Evolutionary conservation across 2,888 invertebrate species (phyloP), one percentile per base, ranked within the genome.

Genomic region (Oligia strigilis): DNA sequence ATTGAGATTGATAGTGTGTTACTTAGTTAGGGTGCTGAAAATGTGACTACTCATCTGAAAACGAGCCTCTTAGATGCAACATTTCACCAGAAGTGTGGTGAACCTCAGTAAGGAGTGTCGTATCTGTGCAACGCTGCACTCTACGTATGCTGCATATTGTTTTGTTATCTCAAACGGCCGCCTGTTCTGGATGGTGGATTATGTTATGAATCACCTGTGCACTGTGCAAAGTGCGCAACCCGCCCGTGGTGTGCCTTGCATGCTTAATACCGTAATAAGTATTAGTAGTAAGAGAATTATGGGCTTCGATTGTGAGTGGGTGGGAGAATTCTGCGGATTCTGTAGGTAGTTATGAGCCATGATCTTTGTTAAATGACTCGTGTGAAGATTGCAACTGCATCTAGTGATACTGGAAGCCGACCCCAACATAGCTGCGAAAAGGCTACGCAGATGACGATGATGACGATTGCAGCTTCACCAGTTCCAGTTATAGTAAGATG

Each of bases 131-230:
- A 36, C 4, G 2, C 4, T 60, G 29, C 19, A 65, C 19, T 84
- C 81, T 84, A 52, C 6, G 36, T 58, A 29, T 60, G 14, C 11
- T 73, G 67, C 72, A 84, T 84, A 83, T 64, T 71, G 46, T 70
- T 73, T 11, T 60, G 75, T 62, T 75, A 66, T 85, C 81, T 76
- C 62, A 60, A 72, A 46, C n/a, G 14, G 29, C 66, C 40, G 60
- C 19, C 29, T 72, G 77, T 78, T 81, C 58, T 81, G 72, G 73
- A 49, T 64, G 36, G 66, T 64, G 36, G 74, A 74, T 78, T 75
- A 80, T 73, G 74, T 80, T 78, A 77, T 85, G 74, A 84, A 85
- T 85, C 86, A 72, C 78, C 60, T 74, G 77, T 65, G 65, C 58
- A 52, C 62, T 49, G 52, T 46, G 52, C 55, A 36, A 19, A 40